These are phyloP conservation scores for Sycophila sp. DNA, from an alignment of 1,140 invertebrate genomes.

Conservation along the genomic window DNA sequence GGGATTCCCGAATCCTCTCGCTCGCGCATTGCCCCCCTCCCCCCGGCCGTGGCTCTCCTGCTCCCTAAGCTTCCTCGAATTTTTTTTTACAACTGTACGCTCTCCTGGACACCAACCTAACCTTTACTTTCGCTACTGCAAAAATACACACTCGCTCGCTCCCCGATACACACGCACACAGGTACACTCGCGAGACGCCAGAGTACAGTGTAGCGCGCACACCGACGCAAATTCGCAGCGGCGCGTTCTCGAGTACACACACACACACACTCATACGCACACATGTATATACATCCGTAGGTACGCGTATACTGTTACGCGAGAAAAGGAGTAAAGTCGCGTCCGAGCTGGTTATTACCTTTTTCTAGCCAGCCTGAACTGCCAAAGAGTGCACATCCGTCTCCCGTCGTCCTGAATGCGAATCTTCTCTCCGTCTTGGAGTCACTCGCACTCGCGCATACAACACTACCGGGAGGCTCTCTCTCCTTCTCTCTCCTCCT, in stretches of 20 bases:
- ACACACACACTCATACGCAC: background rate
- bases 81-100: too few species aligned
- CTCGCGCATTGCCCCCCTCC: background rate
- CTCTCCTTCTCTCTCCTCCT: background rate
- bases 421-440: conserved; percentile 8
- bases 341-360: conserved; percentile 2
- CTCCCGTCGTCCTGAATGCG: background rate
- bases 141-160: conserved; percentile 22
- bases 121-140: background rate
- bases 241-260: background rate
- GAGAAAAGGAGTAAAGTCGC: background rate
- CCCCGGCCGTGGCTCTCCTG: too few species aligned
- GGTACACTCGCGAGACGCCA: background rate
- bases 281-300: background rate
- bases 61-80: too few species aligned
- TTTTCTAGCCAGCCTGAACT: conserved; percentile 33
- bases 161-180: too few species aligned
- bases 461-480: background rate
- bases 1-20: conserved; percentile 19
- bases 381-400: conserved; percentile 30
- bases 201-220: background rate
- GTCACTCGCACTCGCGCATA: conserved; percentile 21
- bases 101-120: conserved; percentile 21
- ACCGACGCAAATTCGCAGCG: background rate
- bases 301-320: background rate